A percentile compares a stretch with the other conserved stretches of the same genome.
phyloP scores from a whole-genome alignment of 1,140 invertebrate species.

The Lamellibrachia luymesi region DNA sequence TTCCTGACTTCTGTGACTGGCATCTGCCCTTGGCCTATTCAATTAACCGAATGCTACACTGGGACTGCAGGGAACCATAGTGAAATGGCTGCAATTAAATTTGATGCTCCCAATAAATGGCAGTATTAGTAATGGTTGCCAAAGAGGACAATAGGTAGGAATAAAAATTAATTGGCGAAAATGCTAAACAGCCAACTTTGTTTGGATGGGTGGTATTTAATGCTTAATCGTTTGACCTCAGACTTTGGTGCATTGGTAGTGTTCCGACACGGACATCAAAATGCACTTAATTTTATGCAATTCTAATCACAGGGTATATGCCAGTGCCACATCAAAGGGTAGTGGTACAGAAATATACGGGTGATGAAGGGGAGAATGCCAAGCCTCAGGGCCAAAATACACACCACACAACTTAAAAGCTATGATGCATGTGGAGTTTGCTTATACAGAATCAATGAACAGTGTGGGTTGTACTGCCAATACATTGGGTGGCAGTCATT shows the following conservation, averaged over 20 bases:
- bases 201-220: neutral
- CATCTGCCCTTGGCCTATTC: neutral
- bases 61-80: neutral
- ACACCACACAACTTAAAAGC: neutral
- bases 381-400: neutral
- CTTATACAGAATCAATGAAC: neutral
- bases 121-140: neutral
- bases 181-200: neutral
- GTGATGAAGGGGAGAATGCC: neutral
- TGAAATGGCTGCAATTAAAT: slow-evolving; percentile 5
- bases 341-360: neutral
- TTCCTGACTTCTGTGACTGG: neutral
- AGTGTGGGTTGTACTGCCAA: neutral
- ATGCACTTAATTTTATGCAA: neutral
- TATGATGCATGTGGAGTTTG: neutral
- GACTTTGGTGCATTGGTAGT: neutral
- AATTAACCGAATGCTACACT: neutral
- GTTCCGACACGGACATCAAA: neutral
- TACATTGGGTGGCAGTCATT: too few relatives aligned
- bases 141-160: neutral
- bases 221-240: neutral
- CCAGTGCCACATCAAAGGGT: neutral
- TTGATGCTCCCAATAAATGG: neutral
- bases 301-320: neutral
- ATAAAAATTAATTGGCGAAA: neutral